These are phyloP conservation scores for Hydrozoanthus gracilis DNA, from an alignment of 92 coral and sea anemone genomes.

Conservation along the genomic window DNA sequence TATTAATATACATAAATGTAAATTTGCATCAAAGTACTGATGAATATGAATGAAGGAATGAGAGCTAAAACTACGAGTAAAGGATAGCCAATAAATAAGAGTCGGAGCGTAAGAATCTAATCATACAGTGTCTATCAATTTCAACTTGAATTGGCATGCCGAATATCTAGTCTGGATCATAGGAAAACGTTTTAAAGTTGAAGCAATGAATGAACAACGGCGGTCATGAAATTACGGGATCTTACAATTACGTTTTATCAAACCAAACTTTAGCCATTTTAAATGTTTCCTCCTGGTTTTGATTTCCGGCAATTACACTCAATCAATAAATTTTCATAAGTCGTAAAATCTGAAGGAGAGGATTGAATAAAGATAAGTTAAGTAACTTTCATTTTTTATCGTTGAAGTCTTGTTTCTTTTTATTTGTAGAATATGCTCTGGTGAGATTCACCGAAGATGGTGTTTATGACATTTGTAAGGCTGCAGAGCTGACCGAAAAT, in stretches of 20 bases:
- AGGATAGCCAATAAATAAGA: background rate
- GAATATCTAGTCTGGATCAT: background rate
- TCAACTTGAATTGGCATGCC: background rate
- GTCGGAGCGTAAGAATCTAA: background rate
- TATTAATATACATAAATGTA: too few species aligned
- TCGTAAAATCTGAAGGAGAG: too few species aligned
- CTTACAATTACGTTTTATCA: too few species aligned
- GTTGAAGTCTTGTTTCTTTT: background rate
- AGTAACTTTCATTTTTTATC: too few species aligned
- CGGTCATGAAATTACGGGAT: background rate
- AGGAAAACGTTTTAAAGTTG: background rate
- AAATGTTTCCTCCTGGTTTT: too few species aligned
- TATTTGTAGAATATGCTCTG: slow-evolving; percentile 15
- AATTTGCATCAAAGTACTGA: background rate
- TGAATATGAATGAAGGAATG: background rate
- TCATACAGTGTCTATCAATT: background rate
- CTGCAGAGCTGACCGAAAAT: slow-evolving; percentile 14
- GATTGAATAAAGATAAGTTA: too few species aligned
- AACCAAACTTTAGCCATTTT: too few species aligned
- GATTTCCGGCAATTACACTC: too few species aligned
- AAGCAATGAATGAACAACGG: too few species aligned
- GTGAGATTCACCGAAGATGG: slow-evolving; percentile 25
- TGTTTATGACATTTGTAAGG: slow-evolving; percentile 12
- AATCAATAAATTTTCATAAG: too few species aligned
- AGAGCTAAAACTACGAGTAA: background rate